These are phyloP conservation scores for Hypselothyrea guttata DNA, from an alignment of 2,888 invertebrate genomes.

Conservation along the genomic window DNA sequence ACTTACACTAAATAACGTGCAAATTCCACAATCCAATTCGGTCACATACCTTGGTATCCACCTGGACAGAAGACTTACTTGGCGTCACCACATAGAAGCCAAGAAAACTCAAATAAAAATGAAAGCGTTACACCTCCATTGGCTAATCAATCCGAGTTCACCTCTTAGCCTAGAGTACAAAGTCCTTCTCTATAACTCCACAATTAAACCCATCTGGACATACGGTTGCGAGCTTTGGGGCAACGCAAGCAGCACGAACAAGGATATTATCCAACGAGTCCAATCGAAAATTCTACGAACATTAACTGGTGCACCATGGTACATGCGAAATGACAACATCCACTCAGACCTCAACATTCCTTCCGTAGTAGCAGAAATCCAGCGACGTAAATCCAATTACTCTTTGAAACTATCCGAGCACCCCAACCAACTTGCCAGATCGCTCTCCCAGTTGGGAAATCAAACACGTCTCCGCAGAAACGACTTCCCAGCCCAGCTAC, in stretches of 20 bases:
- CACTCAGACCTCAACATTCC: too few species aligned
- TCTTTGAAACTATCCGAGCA: too few species aligned
- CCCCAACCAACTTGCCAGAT: too few species aligned
- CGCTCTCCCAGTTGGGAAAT: too few species aligned
- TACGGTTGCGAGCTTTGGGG: neutral
- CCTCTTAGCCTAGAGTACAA: too few species aligned
- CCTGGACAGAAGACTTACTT: slow-evolving; percentile 3
- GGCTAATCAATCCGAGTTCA: neutral
- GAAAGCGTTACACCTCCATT: neutral
- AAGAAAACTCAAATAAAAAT: slow-evolving; percentile 2
- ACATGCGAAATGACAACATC: too few species aligned
- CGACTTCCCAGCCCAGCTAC: too few species aligned
- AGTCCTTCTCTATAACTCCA: too few species aligned
- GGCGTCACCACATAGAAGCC: slow-evolving; percentile 2
- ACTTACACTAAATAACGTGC: neutral
- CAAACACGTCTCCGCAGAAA: too few species aligned
- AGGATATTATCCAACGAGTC: too few species aligned
- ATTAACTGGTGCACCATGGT: neutral
- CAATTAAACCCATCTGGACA: slow-evolving; percentile 17
- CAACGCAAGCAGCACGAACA: neutral
- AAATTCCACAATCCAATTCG: neutral
- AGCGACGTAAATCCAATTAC: too few species aligned
- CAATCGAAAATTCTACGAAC: neutral
- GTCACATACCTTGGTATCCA: slow-evolving; percentile 1
- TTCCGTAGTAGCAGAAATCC: too few species aligned